Base-by-base conservation (phyloP, 2,888 invertebrate genomes). In the Phyllotreta cruciferae region DNA sequence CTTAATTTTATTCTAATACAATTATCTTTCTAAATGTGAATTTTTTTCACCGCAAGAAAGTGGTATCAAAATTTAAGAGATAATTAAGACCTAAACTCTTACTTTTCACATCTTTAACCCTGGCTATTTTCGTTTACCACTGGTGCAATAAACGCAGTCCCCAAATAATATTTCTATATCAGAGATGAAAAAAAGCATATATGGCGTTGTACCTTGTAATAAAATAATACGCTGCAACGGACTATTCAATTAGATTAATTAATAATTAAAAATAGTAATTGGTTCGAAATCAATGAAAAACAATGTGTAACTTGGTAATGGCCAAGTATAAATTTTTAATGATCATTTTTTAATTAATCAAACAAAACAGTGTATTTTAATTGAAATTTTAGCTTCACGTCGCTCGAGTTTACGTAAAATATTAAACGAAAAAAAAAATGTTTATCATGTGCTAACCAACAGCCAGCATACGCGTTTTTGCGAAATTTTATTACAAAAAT, bases 201-300 rank as follows among this genome's bases (percentile, higher is more conserved):
- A 37, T 52, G 37, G 37, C 35, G 13, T 37, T 44, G 50, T 58
- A 44, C 60, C 49, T 52, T 52, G 42, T 54, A 63, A 66, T 57
- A 50, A 58, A 68, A 66, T 65, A 65, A 66, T 62, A 63, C 63
- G 64, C 58, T 53, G 60, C 62, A 66, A 50, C 66, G 60, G 61
- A 53, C 61, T 60, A 61, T 66, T 66, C 69, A 73, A 70, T 73
- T 71, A 71, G 70, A 58, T 66, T 69, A 69, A 71, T 73, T 70
- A 71, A 70, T 71, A 71, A 71, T 73, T 73, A 71, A 71, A 71
- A 73, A 71, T 70, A 72, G 68, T 71, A 70, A 73, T 71, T 71
- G 71, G 67, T 65, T 56, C 55, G 62, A 69, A 70, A 68, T 69
- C 70, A 67, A 70, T 70, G 69, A 64, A 65, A 69, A 67, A 67